Base-by-base conservation (phyloP, 2,888 invertebrate species). In the Gymnoscelis rufifasciata region DNA sequence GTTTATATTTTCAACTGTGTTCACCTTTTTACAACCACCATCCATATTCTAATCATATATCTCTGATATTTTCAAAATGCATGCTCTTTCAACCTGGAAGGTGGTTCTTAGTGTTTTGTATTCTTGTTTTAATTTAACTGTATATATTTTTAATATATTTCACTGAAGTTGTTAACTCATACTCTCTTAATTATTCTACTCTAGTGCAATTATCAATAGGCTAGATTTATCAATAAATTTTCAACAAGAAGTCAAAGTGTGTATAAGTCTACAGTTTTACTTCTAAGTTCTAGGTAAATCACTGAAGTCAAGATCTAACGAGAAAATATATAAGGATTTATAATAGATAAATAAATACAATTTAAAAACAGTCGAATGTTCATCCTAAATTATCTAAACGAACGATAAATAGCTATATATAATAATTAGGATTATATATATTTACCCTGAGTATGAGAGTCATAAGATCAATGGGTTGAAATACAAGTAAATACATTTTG, bases 361-460 rank as follows among this genome's bases (percentile, higher is more conserved):
- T 33, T 78, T 77, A 78, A 79, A 80, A 82, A 79, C 35, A 35
- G 79, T 83, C 81, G 79, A 68, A 71, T 48, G 44, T 49, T 46
- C 30, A 39, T 47, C 29, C 62, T 58, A 69, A 66, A 64, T 66
- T 62, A 71, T 62, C 61, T 71, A 79, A 75, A 70, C 62, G 64
- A 78, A 74, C 64, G 67, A 41, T 38, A 50, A 74, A 74, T 59
- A 78, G 71, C 57, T 67, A 64, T 68, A 58, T 65, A 62, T 71
- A 57, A 61, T 71, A 78, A 80, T 70, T 78, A 68, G 74, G 19
- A 75, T 74, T 74, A 73, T 70, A 66, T 65, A 75, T 69, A 64
- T 72, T 77, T 86, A 88, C 87, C 87, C 87, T 88, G 87, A 80
- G 83, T 76, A 72, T 71, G 72, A 79, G 70, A 82, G 81, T 86